Conservation (phyloP, 2,888 invertebrate species). For the Mythimna albipuncta region DNA sequence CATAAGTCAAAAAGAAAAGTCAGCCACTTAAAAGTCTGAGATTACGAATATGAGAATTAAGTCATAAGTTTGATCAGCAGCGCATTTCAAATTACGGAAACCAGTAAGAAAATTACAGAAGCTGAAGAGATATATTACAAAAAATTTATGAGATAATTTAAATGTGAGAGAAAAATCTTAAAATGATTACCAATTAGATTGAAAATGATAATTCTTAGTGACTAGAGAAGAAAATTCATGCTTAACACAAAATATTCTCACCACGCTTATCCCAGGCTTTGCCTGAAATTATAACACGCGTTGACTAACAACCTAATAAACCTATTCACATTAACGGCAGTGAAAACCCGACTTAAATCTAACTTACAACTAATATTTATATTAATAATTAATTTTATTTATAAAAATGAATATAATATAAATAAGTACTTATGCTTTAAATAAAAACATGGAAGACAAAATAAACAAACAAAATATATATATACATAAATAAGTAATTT, state of each 20-base stretch:
- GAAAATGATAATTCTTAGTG: constrained; percentile 49
- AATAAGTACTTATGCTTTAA: constrained; percentile 37
- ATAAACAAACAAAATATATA: constrained; percentile 29
- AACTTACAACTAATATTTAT: constrained; percentile 42
- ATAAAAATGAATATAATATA: constrained; percentile 56
- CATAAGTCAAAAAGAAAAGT: constrained; percentile 30
- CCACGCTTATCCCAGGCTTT: constrained; percentile 85
- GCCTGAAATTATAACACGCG: constrained; percentile 84
- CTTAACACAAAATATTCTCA: constrained; percentile 83
- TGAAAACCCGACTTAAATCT: constrained; percentile 45
- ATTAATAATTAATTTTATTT: constrained; percentile 12
- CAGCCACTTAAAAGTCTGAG: constrained; percentile 40
- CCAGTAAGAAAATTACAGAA: constrained; percentile 48
- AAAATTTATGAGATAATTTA: constrained; percentile 48
- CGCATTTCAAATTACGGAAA: constrained; percentile 43
- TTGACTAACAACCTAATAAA: constrained; percentile 71
- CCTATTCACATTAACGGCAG: constrained; percentile 63
- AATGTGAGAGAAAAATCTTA: constrained; percentile 39
- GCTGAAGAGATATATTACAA: constrained; percentile 47
- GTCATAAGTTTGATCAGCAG: constrained; percentile 43
- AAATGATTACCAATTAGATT: constrained; percentile 50
- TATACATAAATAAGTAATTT: constrained; percentile 36
- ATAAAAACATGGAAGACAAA: constrained; percentile 53
- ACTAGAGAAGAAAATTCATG: constrained; percentile 76
- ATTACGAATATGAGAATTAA: constrained; percentile 32